Evolutionary conservation across 92 coral and sea anemone species (phyloP).

Genomic region (Chrysogorgia sp.): DNA sequence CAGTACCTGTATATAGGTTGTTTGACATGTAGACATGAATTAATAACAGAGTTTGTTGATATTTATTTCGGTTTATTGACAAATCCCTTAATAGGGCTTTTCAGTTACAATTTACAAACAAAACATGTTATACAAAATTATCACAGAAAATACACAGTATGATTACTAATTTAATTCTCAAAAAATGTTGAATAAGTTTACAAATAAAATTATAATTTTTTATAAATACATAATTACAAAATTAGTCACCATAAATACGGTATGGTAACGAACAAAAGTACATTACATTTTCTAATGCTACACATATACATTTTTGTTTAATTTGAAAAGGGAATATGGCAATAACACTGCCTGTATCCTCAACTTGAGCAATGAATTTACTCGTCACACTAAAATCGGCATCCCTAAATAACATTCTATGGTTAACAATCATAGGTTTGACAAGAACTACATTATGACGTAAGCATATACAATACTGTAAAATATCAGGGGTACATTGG

Average conservation of each 20-base stretch:
- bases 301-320: slow-evolving; percentile 17
- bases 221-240: no score
- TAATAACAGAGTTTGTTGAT: no score
- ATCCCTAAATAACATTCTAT: slow-evolving; percentile 15
- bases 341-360: neutral
- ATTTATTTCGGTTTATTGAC: no score
- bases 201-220: no score
- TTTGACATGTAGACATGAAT: no score
- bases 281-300: neutral
- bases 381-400: slow-evolving; percentile 12
- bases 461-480: slow-evolving; percentile 7
- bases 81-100: no score
- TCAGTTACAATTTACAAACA: no score
- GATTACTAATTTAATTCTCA: no score
- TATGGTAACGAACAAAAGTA: neutral
- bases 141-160: no score
- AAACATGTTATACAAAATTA: no score
- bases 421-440: slow-evolving; percentile 6
- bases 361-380: slow-evolving; percentile 14
- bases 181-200: no score
- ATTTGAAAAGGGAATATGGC: slow-evolving; percentile 24
- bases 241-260: slow-evolving; percentile 4
- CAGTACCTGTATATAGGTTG: no score
- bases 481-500: slow-evolving; percentile 3
- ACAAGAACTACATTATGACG: slow-evolving; percentile 12